These are phyloP conservation scores for Syngnathus typhle DNA, from an alignment of 2,113 vertebrate species.

Conservation along the genomic window DNA sequence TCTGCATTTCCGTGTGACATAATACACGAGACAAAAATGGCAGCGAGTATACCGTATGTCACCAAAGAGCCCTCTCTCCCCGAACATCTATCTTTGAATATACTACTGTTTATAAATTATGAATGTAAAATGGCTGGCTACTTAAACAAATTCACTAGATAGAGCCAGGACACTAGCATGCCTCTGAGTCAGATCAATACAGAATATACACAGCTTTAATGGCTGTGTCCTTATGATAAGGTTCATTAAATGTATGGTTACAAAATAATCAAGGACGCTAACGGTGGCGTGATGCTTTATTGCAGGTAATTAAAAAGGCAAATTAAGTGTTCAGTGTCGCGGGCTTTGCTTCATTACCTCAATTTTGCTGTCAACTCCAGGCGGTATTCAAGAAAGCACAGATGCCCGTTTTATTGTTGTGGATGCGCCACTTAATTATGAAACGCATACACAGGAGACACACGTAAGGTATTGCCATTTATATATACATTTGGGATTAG, in stretches of 20 bases:
- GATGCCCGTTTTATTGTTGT: background rate
- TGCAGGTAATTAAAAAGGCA: background rate
- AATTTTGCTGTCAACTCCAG: background rate
- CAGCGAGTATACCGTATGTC: background rate
- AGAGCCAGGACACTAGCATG: background rate
- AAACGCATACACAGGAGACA: background rate
- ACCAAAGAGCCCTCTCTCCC: background rate
- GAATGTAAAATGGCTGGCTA: background rate
- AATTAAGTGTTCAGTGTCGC: background rate
- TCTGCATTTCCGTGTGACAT: background rate
- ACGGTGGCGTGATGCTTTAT: background rate
- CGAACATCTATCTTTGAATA: background rate
- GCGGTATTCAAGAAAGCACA: background rate
- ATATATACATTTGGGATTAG: background rate
- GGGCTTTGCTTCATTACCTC: background rate
- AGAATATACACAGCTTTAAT: background rate
- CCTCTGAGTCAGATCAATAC: background rate
- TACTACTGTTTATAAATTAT: background rate
- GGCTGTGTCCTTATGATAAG: background rate
- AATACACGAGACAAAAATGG: background rate
- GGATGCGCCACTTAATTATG: constrained; percentile 1
- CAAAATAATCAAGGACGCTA: background rate
- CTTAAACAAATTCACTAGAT: background rate
- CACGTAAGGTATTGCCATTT: background rate
- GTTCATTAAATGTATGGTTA: constrained; percentile 2